A percentile compares a stretch with the other conserved stretches of the same genome.
These are phyloP conservation scores for Threskiornis aethiopicus DNA, from an alignment of 2,797 vertebrate species.

Conservation along the genomic window DNA sequence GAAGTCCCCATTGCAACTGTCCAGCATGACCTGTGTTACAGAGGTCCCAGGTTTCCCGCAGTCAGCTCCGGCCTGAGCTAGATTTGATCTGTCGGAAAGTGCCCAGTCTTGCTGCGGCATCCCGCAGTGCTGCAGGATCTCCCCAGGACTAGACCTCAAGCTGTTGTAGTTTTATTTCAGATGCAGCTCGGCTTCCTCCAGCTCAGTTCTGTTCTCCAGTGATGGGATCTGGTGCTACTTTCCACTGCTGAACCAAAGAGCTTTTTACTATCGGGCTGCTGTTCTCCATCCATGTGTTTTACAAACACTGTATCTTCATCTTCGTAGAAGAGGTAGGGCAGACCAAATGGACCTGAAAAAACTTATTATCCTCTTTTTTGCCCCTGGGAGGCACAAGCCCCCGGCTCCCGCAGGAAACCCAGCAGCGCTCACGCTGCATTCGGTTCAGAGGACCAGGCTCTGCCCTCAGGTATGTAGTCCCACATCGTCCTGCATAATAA, in stretches of 20 bases:
- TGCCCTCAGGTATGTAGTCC: background rate
- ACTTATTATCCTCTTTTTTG: background rate
- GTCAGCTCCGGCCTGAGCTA: background rate
- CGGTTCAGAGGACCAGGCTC: background rate
- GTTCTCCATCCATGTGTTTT: background rate
- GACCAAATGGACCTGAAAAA: background rate
- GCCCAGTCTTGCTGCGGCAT: background rate
- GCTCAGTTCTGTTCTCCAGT: background rate
- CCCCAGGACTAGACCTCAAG: background rate
- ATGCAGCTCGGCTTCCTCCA: background rate
- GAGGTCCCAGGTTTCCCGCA: background rate
- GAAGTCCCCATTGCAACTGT: background rate
- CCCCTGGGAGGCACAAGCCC: background rate
- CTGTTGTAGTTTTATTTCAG: background rate
- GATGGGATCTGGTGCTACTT: background rate
- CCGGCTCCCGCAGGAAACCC: background rate
- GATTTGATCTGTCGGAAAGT: rapidly evolving
- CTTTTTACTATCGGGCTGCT: background rate
- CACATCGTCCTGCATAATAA: background rate
- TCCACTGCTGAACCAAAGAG: background rate
- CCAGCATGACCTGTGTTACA: background rate
- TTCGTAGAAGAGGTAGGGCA: background rate
- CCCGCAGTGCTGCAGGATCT: background rate
- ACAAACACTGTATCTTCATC: background rate
- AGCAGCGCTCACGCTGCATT: background rate